phyloP scores from a whole-genome alignment of 1,140 invertebrate genomes.

The Anthonomus grandis region DNA sequence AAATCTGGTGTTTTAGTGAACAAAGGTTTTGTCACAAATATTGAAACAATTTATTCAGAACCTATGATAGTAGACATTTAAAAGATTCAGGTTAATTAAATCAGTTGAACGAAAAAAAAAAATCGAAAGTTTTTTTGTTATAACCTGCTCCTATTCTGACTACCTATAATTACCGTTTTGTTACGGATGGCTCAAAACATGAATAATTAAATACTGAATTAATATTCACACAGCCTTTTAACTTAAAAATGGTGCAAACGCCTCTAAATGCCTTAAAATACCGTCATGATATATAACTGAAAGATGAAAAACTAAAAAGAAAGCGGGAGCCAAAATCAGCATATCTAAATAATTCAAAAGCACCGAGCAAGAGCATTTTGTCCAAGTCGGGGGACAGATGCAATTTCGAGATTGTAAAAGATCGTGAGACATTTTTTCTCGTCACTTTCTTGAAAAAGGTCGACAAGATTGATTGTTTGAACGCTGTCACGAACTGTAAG shows the following conservation, averaged over 20 bases:
- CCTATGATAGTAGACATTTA: no score
- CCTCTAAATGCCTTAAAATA: not conserved
- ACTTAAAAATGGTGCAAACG: not conserved
- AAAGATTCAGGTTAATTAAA: no score
- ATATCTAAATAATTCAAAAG: conserved; percentile 32
- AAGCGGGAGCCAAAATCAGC: conserved; percentile 15
- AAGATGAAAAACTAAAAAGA: not conserved
- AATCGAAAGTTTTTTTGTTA: no score
- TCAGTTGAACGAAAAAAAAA: no score
- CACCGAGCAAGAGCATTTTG: conserved; percentile 38
- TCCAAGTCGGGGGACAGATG: conserved; percentile 34
- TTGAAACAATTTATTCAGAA: no score
- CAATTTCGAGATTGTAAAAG: conserved; percentile 43
- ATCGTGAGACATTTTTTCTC: conserved; percentile 38
- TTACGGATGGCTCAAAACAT: no score
- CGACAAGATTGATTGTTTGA: conserved; percentile 9
- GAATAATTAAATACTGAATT: no score
- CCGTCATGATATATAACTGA: not conserved
- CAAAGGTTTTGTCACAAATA: no score
- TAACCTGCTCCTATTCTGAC: no score
- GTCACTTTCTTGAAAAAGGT: conserved; percentile 23
- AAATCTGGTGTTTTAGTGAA: no score
- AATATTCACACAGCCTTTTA: no score
- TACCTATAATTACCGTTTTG: no score
- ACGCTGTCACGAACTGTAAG: not conserved